Evolutionary conservation across 2,797 vertebrate species (phyloP).

Genomic region (Acanthurus tractus): DNA sequence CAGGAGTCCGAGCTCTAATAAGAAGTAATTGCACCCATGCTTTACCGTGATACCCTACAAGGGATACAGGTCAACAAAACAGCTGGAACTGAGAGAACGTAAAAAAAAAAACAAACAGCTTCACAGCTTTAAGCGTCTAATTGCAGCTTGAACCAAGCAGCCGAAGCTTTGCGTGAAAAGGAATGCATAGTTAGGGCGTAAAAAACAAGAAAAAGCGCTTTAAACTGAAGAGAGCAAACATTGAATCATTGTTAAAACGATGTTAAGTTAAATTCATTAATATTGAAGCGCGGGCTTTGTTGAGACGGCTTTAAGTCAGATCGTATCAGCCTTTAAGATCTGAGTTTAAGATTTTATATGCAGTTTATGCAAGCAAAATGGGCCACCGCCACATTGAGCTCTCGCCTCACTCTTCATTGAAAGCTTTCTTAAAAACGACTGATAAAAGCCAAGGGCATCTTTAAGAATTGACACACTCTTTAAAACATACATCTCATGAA

Average conservation of each 20-base stretch:
- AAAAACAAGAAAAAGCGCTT: slow-evolving; percentile 62
- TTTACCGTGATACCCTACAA: slow-evolving; percentile 50
- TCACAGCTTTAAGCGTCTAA: slow-evolving; percentile 48
- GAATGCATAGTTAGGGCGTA: slow-evolving; percentile 47
- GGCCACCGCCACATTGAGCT: slow-evolving; percentile 70
- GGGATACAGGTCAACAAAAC: slow-evolving; percentile 62
- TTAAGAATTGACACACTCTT: slow-evolving; percentile 86
- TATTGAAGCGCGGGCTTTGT: slow-evolving; percentile 80
- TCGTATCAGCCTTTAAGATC: slow-evolving; percentile 77
- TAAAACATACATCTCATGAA: slow-evolving; percentile 86
- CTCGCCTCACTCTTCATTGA: slow-evolving; percentile 73
- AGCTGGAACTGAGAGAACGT: slow-evolving; percentile 60
- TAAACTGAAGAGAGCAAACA: slow-evolving; percentile 78
- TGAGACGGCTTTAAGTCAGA: slow-evolving; percentile 77
- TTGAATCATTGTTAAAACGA: slow-evolving; percentile 77
- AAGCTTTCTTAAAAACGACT: slow-evolving; percentile 77
- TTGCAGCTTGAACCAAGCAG: slow-evolving; percentile 39
- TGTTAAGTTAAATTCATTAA: slow-evolving; percentile 80
- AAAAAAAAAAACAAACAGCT: slow-evolving; percentile 64
- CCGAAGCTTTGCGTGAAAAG: slow-evolving; percentile 53
- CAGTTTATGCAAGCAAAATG: slow-evolving; percentile 85
- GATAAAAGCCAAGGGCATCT: slow-evolving; percentile 84
- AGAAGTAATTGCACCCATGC: slow-evolving; percentile 69
- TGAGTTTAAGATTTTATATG: slow-evolving; percentile 83
- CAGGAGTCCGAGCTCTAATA: slow-evolving; percentile 75